Evolutionary conservation across 2,113 vertebrate species (phyloP).

Genomic region (Cynocephalus volans): DNA sequence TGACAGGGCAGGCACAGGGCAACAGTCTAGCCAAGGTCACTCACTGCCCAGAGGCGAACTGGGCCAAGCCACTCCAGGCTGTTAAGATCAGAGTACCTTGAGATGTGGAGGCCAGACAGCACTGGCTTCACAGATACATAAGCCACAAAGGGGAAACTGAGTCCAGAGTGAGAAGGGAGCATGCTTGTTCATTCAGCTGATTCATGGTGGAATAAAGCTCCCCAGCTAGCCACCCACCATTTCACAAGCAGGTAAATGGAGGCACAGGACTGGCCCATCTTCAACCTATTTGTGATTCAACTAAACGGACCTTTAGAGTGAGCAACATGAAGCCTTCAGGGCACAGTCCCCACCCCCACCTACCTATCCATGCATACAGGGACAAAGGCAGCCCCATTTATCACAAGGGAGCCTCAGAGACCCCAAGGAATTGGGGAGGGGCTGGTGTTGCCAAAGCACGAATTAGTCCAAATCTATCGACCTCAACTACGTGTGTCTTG

Average conservation of each 20-base stretch:
- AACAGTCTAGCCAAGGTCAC: neutral
- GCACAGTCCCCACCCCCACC: neutral
- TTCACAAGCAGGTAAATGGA: constrained; percentile 21
- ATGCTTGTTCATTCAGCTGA: neutral
- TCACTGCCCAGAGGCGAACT: neutral
- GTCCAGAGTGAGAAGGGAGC: neutral
- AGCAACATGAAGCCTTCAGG: neutral
- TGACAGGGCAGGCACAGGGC: neutral
- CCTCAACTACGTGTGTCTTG: constrained; percentile 82
- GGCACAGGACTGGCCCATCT: neutral
- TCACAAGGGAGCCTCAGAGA: neutral
- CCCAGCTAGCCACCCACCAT: neutral
- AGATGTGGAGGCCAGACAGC: no score
- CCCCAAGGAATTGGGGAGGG: neutral
- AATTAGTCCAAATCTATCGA: constrained; percentile 85
- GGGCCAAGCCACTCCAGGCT: neutral
- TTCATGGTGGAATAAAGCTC: neutral
- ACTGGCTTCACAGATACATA: neutral
- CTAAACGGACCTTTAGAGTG: neutral
- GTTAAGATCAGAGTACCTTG: neutral
- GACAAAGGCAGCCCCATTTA: neutral
- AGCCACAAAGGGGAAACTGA: neutral
- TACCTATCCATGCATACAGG: neutral
- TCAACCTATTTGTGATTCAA: constrained; percentile 8
- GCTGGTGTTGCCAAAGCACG: neutral